These are phyloP conservation scores for Metalampra italica DNA, from an alignment of 2,888 invertebrate species.

Conservation along the genomic window DNA sequence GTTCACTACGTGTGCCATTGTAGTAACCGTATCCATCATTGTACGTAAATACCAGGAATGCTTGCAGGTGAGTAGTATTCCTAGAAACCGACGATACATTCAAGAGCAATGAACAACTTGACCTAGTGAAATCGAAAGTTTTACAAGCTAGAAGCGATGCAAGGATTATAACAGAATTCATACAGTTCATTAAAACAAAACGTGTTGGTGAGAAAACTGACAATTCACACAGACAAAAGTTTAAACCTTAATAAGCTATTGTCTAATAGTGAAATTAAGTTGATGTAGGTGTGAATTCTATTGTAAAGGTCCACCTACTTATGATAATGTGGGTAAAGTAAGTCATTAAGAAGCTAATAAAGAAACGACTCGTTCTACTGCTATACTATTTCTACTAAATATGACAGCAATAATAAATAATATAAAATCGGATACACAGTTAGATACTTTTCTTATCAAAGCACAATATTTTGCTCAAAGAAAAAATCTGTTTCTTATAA, in stretches of 20 bases:
- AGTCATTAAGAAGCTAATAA: neutral
- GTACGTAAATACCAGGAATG: neutral
- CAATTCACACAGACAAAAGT: conserved; percentile 5
- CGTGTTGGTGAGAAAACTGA: conserved; percentile 2
- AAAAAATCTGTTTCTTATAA: too few relatives aligned
- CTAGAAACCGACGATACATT: neutral
- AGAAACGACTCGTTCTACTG: too few relatives aligned
- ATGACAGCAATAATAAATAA: too few relatives aligned
- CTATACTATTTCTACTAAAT: too few relatives aligned
- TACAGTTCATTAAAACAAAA: neutral
- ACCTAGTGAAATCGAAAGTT: conserved; percentile 6
- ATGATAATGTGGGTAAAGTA: neutral
- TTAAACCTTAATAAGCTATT: conserved; percentile 8
- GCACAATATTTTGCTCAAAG: too few relatives aligned
- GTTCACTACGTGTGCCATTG: neutral
- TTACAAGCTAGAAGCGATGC: neutral
- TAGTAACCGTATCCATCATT: neutral
- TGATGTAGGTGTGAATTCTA: conserved; percentile 2
- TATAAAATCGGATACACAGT: too few relatives aligned
- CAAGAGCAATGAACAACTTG: neutral
- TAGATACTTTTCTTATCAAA: too few relatives aligned
- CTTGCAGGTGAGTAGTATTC: neutral
- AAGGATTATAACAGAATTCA: neutral
- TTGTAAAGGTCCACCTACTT: conserved; percentile 1
- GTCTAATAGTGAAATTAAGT: conserved; percentile 6